Base-by-base conservation (phyloP, 2,797 vertebrate species). In the Allobates femoralis region DNA sequence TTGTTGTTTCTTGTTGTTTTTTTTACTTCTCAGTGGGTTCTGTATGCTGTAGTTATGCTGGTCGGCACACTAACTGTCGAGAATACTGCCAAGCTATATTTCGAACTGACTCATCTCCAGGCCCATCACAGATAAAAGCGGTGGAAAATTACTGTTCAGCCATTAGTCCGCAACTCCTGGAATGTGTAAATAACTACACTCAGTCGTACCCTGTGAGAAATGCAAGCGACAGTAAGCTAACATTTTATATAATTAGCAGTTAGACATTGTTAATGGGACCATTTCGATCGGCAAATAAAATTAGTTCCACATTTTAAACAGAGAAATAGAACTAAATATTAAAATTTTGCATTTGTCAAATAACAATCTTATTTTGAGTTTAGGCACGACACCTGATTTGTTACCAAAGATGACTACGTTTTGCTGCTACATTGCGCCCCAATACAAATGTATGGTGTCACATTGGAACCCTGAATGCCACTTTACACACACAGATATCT, bases 21-120 rank as follows among this genome's bases (percentile, higher is more conserved):
- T 53, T 79, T n/a, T 18, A 69, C 28, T 5, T 83, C 81, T 51
- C 56, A 99, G 98, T 98, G 97, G 98, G 98, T 78, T 99, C 98
- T 0, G 94, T 98, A 0, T 99, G 98, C 91, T 99, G 98, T 93
- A 95, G 97, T 89, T 98, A 98, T 0, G 98, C 97, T 62, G 98
- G 98, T 10, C 96, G 98, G 87, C 97, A 99, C 90, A 99, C 98
- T 15, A 98, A 97, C 93, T 99, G 98, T 86, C 93, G 97, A 58
- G 98, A 99, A 85, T 99, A 97, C 90, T 99, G 98, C 90, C 98
- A 99, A 93, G 98, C 98, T 85, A 99, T 99, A 94, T 99, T 99
- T 93, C 95, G 98, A 89, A 99, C 97, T 1, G 98, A 99, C 93
- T 98, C 97, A 0, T 98, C 98, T 60, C 98, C 98, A 84, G 98